Base-by-base conservation (phyloP, 2,113 vertebrate species). In the Gila orcuttii region DNA sequence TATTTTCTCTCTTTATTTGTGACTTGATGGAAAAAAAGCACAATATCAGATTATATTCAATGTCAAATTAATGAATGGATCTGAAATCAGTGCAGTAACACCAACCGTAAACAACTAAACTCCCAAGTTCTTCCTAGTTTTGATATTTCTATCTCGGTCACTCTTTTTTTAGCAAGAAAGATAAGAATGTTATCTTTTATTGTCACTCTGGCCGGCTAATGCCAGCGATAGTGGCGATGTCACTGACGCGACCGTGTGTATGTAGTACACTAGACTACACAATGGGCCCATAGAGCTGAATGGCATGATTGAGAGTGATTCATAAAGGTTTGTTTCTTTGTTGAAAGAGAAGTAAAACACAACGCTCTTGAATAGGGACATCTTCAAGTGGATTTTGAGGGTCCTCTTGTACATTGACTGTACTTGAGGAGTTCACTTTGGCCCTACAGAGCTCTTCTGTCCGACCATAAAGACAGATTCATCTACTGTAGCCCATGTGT, bases 241-340 rank as follows among this genome's bases (percentile, higher is more conserved):
- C 94, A 57, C 55, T 57, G 55, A 57, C 55, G 6, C 55, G 19
- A 78, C 94, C 64, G 82, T 39, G 78, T 69, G 86, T 39, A 19
- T 83, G 87, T 86, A 88, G 83, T 90, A 83, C 81, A 80, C 36
- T 82, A 91, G 89, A 23, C 59, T 42, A 36, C 88, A 96, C 95
- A 96, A 96, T 91, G 86, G 92, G 33, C 39, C 82, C 90, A 91
- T 91, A 95, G 93, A 86, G 78, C 83, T 94, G 91, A 95, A 94
- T 93, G 92, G 74, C 89, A 92, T 93, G 90, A 94, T 94, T 95
- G 93, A 94, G 82, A 89, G 78, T 87, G 84, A 89, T 91, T 93
- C 88, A 94, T 91, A 90, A 93, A 90, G 92, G 88, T 85, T 91
- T 90, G 90, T 90, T 90, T 92, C 86, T 80, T 33, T 64, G 45